Evolutionary conservation across 2,113 vertebrate genomes (phyloP).

Genomic region (Halcyon malimbica): DNA sequence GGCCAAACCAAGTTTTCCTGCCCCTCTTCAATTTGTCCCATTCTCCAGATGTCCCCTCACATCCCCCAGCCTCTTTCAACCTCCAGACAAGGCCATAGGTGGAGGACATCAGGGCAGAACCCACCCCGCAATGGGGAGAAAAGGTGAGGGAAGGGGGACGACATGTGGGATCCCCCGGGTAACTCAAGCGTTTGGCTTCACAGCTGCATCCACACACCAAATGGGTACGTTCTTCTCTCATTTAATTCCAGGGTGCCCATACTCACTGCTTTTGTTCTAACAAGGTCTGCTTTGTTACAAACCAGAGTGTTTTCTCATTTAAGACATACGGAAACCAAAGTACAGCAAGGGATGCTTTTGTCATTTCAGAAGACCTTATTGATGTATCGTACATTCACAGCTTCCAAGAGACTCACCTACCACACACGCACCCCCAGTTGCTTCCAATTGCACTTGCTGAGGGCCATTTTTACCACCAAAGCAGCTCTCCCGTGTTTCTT

Average conservation of each 20-base stretch:
- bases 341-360: not conserved
- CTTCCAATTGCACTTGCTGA: not conserved
- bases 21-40: rapidly evolving
- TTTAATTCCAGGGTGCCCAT: too few species aligned
- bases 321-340: not conserved
- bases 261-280: not conserved
- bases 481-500: not conserved
- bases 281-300: not conserved
- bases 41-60: not conserved
- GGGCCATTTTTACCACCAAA: not conserved
- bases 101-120: not conserved
- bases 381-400: not conserved
- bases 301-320: not conserved
- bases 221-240: rapidly evolving
- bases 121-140: rapidly evolving
- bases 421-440: not conserved
- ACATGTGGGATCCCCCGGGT: rapidly evolving
- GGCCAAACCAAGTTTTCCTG: not conserved
- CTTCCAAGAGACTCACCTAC: not conserved
- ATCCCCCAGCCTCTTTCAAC: not conserved
- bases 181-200: not conserved
- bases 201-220: not conserved
- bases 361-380: not conserved
- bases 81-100: not conserved
- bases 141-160: not conserved